A percentile compares a stretch with the other conserved stretches of the same genome.
Conservation (phyloP, 2,797 vertebrate genomes). For the Siniperca obscura region DNA sequence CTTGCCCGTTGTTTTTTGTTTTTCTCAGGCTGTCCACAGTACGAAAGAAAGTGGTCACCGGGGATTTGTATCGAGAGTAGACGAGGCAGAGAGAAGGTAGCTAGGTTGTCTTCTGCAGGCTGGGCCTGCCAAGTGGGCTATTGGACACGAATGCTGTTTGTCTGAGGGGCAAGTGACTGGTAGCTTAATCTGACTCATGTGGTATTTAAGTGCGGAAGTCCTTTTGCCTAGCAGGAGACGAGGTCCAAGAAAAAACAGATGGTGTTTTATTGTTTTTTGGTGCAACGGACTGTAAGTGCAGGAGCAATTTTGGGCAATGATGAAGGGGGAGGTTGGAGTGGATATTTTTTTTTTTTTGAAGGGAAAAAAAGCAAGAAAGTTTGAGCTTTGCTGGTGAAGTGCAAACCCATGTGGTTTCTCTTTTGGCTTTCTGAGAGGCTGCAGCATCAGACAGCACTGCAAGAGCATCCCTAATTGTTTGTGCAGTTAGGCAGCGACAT, state of each 20-base stretch:
- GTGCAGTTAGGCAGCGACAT: slow-evolving; percentile 39
- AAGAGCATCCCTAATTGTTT: slow-evolving; percentile 46
- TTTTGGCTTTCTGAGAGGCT: slow-evolving; percentile 29
- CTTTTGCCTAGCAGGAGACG: slow-evolving; percentile 65
- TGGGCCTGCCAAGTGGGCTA: slow-evolving; percentile 47
- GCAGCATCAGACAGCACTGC: slow-evolving; percentile 10
- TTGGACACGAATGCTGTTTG: slow-evolving; percentile 36
- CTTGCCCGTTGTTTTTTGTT: slow-evolving; percentile 38
- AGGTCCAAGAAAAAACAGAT: slow-evolving; percentile 72
- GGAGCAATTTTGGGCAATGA: slow-evolving; percentile 60
- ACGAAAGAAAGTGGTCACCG: slow-evolving; percentile 48
- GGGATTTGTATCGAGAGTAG: slow-evolving; percentile 58
- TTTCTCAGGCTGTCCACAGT: slow-evolving; percentile 48
- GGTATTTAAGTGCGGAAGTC: slow-evolving; percentile 79
- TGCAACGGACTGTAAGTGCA: slow-evolving; percentile 57
- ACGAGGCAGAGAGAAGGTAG: slow-evolving; percentile 41
- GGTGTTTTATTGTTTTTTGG: slow-evolving; percentile 77
- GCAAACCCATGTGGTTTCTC: slow-evolving; percentile 51
- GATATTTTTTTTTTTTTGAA: slow-evolving; percentile 7
- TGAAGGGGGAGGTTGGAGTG: slow-evolving; percentile 23
- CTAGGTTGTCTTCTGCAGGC: slow-evolving; percentile 52
- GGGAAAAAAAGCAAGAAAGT: slow-evolving; percentile 4
- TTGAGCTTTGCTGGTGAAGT: slow-evolving; percentile 36
- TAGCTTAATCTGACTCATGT: slow-evolving; percentile 81
- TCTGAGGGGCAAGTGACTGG: slow-evolving; percentile 63